phyloP scores from a whole-genome alignment of 2,113 vertebrate genomes.

The Uropsilus gracilis region DNA sequence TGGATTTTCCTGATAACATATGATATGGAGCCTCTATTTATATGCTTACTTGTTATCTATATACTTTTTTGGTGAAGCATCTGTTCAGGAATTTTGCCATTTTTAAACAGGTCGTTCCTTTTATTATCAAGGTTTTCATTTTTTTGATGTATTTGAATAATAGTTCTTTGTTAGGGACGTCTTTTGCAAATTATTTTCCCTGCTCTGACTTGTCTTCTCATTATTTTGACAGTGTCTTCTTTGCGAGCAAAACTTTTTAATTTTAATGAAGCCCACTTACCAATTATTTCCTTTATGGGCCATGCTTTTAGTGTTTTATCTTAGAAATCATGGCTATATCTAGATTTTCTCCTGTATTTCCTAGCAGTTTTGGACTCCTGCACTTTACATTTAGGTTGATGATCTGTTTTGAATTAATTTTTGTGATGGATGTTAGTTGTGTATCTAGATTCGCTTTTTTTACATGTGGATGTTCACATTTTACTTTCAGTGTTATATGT shows the following conservation, averaged over 20 bases:
- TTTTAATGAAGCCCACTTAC: constrained; percentile 7
- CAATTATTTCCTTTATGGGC: background rate
- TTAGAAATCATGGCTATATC: background rate
- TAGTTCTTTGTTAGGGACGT: background rate
- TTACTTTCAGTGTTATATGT: background rate
- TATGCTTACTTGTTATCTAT: background rate
- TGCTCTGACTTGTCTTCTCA: background rate
- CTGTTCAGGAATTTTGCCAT: background rate
- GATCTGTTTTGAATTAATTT: constrained; percentile 10
- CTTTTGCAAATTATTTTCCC: constrained; percentile 5
- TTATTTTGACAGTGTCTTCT: background rate
- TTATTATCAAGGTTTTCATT: constrained; percentile 7
- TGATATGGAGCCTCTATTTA: background rate
- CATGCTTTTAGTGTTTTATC: background rate
- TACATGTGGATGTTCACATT: background rate
- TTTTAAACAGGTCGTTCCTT: background rate
- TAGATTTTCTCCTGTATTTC: background rate
- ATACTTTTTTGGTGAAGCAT: background rate
- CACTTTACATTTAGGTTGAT: background rate
- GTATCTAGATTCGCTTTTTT: background rate
- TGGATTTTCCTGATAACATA: background rate
- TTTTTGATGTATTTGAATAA: constrained; percentile 26
- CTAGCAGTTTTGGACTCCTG: background rate
- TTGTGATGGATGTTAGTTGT: background rate
- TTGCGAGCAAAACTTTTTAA: background rate